Conservation (phyloP, 2,113 vertebrate genomes). For the Onychorhynchus coronatus region DNA sequence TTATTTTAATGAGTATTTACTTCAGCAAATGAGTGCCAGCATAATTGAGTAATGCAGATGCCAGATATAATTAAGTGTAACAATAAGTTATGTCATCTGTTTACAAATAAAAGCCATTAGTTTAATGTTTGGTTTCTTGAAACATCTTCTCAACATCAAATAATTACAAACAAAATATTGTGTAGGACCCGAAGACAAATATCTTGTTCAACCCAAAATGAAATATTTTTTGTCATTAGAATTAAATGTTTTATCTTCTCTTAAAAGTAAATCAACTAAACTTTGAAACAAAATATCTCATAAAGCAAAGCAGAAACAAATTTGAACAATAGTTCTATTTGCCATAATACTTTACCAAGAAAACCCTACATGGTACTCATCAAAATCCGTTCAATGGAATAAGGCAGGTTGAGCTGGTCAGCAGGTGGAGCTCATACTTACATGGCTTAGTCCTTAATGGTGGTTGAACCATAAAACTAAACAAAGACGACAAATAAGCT, state of each 20-base stretch:
- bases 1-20: slow-evolving; percentile 58
- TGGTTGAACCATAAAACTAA: neutral
- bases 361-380: accelerated
- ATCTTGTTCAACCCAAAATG: neutral
- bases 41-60: slow-evolving; percentile 54
- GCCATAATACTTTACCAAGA: neutral
- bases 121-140: slow-evolving; percentile 36
- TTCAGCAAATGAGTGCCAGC: slow-evolving; percentile 26
- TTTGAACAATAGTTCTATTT: neutral
- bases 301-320: neutral
- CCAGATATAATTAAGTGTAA: slow-evolving; percentile 49
- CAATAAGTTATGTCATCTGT: slow-evolving; percentile 47
- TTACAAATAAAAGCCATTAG: slow-evolving; percentile 62
- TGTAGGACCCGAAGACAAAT: neutral
- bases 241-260: neutral
- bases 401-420: neutral
- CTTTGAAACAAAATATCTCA: neutral
- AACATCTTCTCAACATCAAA: slow-evolving; percentile 35
- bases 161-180: neutral
- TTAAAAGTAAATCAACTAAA: neutral
- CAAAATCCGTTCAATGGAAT: neutral
- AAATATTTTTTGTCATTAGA: neutral
- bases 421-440: neutral
- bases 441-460: neutral
- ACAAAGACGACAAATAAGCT: neutral